Conservation (phyloP, 2,113 vertebrate species). For the Scatophagus argus region DNA sequence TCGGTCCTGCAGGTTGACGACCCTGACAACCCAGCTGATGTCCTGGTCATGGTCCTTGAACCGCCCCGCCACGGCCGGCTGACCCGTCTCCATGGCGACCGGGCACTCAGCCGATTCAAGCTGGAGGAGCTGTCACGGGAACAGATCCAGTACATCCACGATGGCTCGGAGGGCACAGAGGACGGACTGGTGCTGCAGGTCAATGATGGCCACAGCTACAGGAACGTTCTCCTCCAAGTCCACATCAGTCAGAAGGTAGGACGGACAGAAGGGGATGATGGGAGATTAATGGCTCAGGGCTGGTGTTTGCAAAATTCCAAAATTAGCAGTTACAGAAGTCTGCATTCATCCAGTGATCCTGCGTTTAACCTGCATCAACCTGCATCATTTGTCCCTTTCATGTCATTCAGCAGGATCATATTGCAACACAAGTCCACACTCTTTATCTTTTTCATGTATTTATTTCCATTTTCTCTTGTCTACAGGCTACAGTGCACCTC, state of each 20-base stretch:
- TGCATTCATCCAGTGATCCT: background rate
- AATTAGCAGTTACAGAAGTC: background rate
- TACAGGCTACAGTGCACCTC: background rate
- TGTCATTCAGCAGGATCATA: background rate
- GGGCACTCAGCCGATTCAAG: slow-evolving; percentile 71
- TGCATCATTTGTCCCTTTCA: background rate
- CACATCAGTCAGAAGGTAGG: slow-evolving; percentile 86
- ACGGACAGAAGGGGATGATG: background rate
- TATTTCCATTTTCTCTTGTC: too few species aligned
- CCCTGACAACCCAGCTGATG: slow-evolving; percentile 90
- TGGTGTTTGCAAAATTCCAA: background rate
- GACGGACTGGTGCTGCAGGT: slow-evolving; percentile 88
- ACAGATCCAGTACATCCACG: slow-evolving; percentile 88
- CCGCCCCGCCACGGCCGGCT: slow-evolving; percentile 87
- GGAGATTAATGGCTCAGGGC: background rate
- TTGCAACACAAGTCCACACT: background rate
- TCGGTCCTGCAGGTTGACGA: slow-evolving; percentile 88
- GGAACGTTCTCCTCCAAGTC: slow-evolving; percentile 88
- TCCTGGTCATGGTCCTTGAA: slow-evolving; percentile 87
- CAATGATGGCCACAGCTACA: slow-evolving; percentile 91
- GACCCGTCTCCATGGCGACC: slow-evolving; percentile 70
- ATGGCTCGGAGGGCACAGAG: slow-evolving; percentile 81
- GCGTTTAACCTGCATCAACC: background rate
- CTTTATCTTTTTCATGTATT: too few species aligned
- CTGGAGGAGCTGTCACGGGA: slow-evolving; percentile 86